Conservation (phyloP, 37 sponge, comb jelly and placozoan genomes). For the Aplysina aerophoba region DNA sequence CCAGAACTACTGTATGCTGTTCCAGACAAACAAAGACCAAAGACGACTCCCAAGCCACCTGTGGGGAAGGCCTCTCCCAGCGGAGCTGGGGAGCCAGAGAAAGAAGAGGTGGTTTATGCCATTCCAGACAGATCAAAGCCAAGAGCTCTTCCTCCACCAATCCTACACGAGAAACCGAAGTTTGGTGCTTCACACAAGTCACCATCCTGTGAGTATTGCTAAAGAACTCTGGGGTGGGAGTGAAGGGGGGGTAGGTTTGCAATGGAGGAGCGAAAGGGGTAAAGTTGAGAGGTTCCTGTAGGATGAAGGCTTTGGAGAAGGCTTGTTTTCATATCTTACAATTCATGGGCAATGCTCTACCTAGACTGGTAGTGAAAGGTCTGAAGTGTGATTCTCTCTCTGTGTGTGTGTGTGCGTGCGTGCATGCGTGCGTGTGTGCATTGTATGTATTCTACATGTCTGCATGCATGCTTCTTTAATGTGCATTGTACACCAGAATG, state of each 20-base stretch:
- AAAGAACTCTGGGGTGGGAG: neutral
- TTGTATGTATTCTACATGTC: neutral
- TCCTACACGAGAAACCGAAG: neutral
- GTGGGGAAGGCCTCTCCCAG: neutral
- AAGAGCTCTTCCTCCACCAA: neutral
- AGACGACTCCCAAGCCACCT: neutral
- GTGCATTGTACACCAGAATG: too few species aligned
- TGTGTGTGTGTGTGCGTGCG: neutral
- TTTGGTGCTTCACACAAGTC: neutral
- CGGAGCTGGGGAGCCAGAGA: neutral
- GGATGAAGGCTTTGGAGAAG: too few species aligned
- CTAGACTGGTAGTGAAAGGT: too few species aligned
- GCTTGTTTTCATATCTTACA: too few species aligned
- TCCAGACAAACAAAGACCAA: too few species aligned
- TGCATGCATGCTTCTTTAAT: neutral
- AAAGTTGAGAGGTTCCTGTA: too few species aligned
- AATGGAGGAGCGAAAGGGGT: too few species aligned
- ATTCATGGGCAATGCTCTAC: too few species aligned
- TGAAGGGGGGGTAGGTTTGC: too few species aligned
- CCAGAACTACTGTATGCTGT: too few species aligned
- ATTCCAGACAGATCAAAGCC: neutral
- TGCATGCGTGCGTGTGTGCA: neutral
- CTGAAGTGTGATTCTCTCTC: too few species aligned
- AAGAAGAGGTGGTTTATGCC: neutral
- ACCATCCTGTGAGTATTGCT: constrained; percentile 15